Evolutionary conservation across 2,797 vertebrate species (phyloP).

Genomic region (Squalus acanthias): DNA sequence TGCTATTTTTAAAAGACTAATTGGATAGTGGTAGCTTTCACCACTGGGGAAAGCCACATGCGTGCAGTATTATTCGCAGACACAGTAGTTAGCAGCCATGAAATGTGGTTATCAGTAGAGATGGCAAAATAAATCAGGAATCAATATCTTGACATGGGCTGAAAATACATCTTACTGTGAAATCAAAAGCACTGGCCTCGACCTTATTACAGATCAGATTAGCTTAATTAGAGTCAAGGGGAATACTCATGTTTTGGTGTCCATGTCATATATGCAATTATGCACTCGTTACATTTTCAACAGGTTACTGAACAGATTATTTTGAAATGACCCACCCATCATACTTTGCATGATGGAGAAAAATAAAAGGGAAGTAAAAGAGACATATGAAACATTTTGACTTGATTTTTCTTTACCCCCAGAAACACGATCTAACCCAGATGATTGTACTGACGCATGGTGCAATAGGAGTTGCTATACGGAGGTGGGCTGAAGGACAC

Average conservation of each 20-base stretch:
- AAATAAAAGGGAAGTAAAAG: background rate
- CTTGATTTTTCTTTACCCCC: background rate
- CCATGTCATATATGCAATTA: background rate
- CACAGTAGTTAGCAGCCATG: constrained; percentile 24
- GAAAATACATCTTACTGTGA: constrained; percentile 11
- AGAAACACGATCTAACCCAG: background rate
- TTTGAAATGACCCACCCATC: background rate
- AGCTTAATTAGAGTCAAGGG: constrained; percentile 3
- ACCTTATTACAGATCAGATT: background rate
- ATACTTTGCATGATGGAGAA: background rate
- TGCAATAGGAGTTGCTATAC: background rate
- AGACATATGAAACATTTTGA: background rate
- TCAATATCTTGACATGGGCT: background rate
- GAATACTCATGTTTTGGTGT: background rate
- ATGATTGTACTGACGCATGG: background rate
- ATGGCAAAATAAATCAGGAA: constrained; percentile 28
- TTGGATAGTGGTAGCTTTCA: constrained; percentile 48
- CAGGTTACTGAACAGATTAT: background rate
- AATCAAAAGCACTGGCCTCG: constrained; percentile 13
- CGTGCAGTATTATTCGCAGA: constrained; percentile 41
- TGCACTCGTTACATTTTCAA: constrained; percentile 9
- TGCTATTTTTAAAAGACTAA: constrained; percentile 51
- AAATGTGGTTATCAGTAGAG: constrained; percentile 30
- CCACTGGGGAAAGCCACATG: constrained; percentile 47
- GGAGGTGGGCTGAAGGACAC: background rate